Percentiles rank a stretch among this genome's conserved stretches.
phyloP scores from a whole-genome alignment of 2,888 invertebrate species.

The Entomobrya proxima region DNA sequence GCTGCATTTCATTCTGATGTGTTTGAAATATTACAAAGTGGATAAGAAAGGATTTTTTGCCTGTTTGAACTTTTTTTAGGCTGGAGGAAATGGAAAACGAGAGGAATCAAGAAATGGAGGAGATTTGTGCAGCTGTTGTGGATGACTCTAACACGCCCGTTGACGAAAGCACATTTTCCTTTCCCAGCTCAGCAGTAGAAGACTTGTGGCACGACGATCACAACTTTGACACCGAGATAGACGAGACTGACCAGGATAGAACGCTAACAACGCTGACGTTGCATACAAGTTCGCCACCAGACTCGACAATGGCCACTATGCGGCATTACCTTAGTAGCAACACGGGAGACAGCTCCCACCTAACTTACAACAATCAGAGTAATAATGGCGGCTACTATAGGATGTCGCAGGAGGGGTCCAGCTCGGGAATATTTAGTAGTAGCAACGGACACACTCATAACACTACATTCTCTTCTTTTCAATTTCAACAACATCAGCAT shows the following conservation, averaged over 20 bases:
- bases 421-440: constrained; percentile 49
- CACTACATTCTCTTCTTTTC: not conserved
- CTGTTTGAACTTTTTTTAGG: constrained; percentile 31
- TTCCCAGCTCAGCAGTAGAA: constrained; percentile 66
- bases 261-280: constrained; percentile 68
- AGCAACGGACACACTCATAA: constrained; percentile 1
- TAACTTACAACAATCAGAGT: not conserved
- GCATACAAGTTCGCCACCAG: constrained; percentile 55
- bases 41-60: not conserved
- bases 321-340: constrained; percentile 6
- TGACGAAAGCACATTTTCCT: constrained; percentile 73
- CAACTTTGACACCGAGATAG: constrained; percentile 63
- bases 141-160: constrained; percentile 62
- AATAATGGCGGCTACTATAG: constrained; percentile 31
- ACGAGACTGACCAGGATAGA: constrained; percentile 67
- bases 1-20: no score
- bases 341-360: constrained; percentile 28
- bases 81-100: constrained; percentile 73
- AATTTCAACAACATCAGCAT: not conserved
- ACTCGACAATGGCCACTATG: constrained; percentile 59
- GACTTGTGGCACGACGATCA: constrained; percentile 65
- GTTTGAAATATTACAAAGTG: not conserved
- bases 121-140: constrained; percentile 62
- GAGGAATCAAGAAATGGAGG: constrained; percentile 74
- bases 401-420: constrained; percentile 54